Evolutionary conservation across 2,888 invertebrate genomes (phyloP).

Genomic region (Dryomyza anilis): DNA sequence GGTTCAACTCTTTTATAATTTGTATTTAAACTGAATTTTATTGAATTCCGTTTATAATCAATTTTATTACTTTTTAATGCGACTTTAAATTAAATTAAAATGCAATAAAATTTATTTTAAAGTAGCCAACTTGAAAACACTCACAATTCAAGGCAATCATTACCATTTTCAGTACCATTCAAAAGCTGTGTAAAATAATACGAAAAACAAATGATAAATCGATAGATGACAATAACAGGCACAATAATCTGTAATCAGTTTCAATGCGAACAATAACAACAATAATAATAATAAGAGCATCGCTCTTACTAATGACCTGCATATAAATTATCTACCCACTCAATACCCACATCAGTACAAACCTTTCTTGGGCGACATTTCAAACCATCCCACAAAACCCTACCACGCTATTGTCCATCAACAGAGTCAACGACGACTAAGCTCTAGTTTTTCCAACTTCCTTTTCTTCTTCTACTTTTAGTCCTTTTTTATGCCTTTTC

Average conservation of each 20-base stretch:
- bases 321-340: too few relatives aligned
- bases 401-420: too few relatives aligned
- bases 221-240: neutral
- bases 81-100: slow-evolving; percentile 35
- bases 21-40: too few relatives aligned
- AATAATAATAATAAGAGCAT: neutral
- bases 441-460: neutral
- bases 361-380: too few relatives aligned
- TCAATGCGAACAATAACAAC: neutral
- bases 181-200: too few relatives aligned
- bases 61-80: slow-evolving; percentile 35
- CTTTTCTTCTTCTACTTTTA: neutral
- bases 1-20: too few relatives aligned
- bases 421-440: neutral
- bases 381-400: too few relatives aligned
- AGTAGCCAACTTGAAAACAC: neutral
- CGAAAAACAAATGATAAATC: too few relatives aligned
- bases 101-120: slow-evolving; percentile 33
- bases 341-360: too few relatives aligned
- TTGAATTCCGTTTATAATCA: neutral
- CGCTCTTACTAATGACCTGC: slow-evolving; percentile 23
- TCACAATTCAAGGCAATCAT: too few relatives aligned
- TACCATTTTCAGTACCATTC: too few relatives aligned
- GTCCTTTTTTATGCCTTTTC: neutral
- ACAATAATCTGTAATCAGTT: slow-evolving; percentile 1